Base-by-base conservation (phyloP, 2,797 vertebrate species). In the Hippoglossus hippoglossus region DNA sequence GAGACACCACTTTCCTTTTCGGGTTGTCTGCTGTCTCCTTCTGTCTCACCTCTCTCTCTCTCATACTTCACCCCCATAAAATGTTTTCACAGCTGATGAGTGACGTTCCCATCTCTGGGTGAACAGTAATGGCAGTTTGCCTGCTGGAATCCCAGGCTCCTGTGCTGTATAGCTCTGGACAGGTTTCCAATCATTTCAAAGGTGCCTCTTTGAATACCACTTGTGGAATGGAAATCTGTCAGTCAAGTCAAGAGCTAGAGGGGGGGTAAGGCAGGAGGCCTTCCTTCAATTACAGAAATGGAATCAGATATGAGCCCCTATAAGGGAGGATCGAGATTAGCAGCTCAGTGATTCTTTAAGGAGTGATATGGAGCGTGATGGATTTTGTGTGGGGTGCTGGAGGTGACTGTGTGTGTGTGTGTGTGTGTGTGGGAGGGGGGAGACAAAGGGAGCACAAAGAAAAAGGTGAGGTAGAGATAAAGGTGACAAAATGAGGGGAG, bases 151-250 rank as follows among this genome's bases (percentile, higher is more conserved):
- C 55, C 63, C 19, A 13, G 39, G 58, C 60, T 68, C n/a, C 71
- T 18, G 3, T 9, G 57, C 62, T 62, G 21, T 39, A n/a, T 85
- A 65, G 80, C 56, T 82, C 25, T 19, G 44, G 60, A 78, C 79
- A 58, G 81, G 46, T 78, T 87, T 86, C 71, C 80, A 85, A 82
- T 87, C 77, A 83, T 83, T 63, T 73, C 67, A 53, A 26, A 64
- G 81, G 61, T 47, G 56, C 60, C 31, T 77, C 57, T 84, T 85
- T 84, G 73, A 90, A 85, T 81, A 83, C 64, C 77, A 82, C 81
- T 74, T 71, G 77, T 84, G 79, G 80, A 91, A 87, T 85, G 62
- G 80, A 88, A 89, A 83, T 73, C 73, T 86, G 88, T 86, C 91
- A 86, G 75, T 90, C 77, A 87, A 80, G 50, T 57, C n/a, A 63